phyloP scores from a whole-genome alignment of 2,797 vertebrate genomes.

The Hafferia zeledoni region DNA sequence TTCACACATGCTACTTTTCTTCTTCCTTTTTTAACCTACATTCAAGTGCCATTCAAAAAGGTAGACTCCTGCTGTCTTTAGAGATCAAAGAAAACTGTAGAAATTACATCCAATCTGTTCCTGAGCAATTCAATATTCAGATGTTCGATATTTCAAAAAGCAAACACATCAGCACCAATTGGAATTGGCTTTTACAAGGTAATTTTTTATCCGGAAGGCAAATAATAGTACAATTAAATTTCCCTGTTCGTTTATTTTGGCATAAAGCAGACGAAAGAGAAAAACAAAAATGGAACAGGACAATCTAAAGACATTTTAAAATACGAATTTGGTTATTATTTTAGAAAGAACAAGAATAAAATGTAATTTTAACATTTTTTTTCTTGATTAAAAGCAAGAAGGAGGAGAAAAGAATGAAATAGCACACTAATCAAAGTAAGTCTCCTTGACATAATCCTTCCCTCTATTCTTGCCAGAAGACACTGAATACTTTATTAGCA shows the following conservation, averaged over 20 bases:
- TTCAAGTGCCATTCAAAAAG: background rate
- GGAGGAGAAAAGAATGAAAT: background rate
- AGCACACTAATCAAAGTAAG: background rate
- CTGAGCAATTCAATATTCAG: conserved; percentile 9
- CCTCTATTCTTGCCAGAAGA: background rate
- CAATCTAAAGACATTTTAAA: background rate
- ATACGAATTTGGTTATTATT: background rate
- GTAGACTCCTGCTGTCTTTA: background rate
- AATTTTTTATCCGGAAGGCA: background rate
- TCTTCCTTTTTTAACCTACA: background rate
- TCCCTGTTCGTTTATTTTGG: background rate
- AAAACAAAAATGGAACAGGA: background rate
- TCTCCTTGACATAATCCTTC: background rate
- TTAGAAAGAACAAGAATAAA: background rate
- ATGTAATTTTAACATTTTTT: background rate
- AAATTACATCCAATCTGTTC: conserved; percentile 43
- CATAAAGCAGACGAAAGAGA: background rate
- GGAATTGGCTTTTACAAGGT: background rate
- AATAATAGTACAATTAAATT: conserved; percentile 2
- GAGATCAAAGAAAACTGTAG: conserved; percentile 22
- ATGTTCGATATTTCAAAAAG: conserved; percentile 15
- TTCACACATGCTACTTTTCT: background rate
- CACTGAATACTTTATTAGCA: conserved; percentile 10
- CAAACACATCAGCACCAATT: background rate
- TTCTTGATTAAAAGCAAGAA: background rate